These are phyloP conservation scores for Nephrotoma guestfalica DNA, from an alignment of 2,888 invertebrate genomes.

Conservation along the genomic window DNA sequence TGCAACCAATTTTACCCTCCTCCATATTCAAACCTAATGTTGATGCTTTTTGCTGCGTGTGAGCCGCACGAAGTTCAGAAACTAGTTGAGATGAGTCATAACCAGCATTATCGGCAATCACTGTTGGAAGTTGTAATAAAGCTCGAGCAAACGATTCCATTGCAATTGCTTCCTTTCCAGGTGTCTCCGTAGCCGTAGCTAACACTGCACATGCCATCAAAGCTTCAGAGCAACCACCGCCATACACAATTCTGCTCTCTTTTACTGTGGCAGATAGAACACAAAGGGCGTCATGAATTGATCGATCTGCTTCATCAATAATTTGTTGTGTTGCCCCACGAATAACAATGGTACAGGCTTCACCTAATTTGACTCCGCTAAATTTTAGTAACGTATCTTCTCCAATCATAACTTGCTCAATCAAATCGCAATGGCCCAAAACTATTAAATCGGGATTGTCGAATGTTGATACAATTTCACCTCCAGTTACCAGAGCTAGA, in stretches of 20 bases:
- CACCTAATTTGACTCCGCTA: constrained; percentile 85
- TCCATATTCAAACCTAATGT: constrained; percentile 67
- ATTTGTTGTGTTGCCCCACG: constrained; percentile 97
- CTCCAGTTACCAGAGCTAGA: constrained; percentile 91
- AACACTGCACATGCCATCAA: constrained; percentile 91
- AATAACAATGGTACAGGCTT: constrained; percentile 94
- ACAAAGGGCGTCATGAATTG: constrained; percentile 95
- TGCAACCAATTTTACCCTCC: constrained; percentile 73
- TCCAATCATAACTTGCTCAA: constrained; percentile 97
- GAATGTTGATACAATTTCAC: constrained; percentile 97
- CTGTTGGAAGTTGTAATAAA: constrained; percentile 77
- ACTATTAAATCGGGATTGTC: constrained; percentile 85
- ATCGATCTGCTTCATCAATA: constrained; percentile 96
- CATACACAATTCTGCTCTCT: constrained; percentile 81
- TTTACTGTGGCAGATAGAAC: constrained; percentile 91
- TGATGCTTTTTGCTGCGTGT: constrained; percentile 63
- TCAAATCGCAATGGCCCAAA: constrained; percentile 84
- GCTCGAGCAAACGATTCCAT: constrained; percentile 92
- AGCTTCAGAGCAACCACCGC: constrained; percentile 92
- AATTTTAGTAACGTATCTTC: constrained; percentile 92
- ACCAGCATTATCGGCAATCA: constrained; percentile 97
- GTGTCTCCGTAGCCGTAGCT: constrained; percentile 66
- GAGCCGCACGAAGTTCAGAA: constrained; percentile 80
- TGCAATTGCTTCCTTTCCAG: constrained; percentile 95
- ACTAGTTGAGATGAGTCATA: constrained; percentile 93